A percentile compares a stretch with the other conserved stretches of the same genome.
phyloP scores from a whole-genome alignment of 2,113 vertebrate genomes.

The Meleagris gallopavo region DNA sequence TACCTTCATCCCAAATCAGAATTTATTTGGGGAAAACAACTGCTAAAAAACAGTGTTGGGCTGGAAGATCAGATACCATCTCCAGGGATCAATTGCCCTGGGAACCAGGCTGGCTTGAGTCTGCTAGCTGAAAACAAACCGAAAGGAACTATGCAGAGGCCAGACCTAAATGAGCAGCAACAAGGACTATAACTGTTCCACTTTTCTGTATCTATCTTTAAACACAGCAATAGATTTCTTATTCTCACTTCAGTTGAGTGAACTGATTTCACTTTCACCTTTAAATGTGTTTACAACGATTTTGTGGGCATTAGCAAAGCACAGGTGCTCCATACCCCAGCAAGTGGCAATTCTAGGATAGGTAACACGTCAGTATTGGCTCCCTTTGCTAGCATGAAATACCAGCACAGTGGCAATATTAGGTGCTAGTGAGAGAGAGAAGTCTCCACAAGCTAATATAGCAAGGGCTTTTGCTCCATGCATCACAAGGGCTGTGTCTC shows the following conservation, averaged over 20 bases:
- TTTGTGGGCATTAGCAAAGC: neutral
- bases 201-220: neutral
- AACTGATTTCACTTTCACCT: constrained; percentile 4
- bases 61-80: neutral
- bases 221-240: neutral
- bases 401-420: neutral
- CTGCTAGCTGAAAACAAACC: neutral
- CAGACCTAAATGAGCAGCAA: neutral
- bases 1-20: constrained; percentile 15
- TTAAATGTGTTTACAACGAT: neutral
- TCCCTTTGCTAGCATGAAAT: neutral
- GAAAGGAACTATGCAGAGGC: neutral
- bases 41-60: neutral
- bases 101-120: neutral
- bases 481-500: neutral
- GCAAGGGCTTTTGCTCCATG: neutral
- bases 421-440: neutral
- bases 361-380: fast-evolving
- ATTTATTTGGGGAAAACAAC: constrained; percentile 3
- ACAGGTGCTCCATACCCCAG: neutral
- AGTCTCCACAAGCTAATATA: neutral
- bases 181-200: neutral
- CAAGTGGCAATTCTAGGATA: neutral
- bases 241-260: neutral
- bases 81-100: neutral